These are phyloP conservation scores for Paradoxurus hermaphroditus DNA, from an alignment of 2,113 vertebrate genomes.

Conservation along the genomic window DNA sequence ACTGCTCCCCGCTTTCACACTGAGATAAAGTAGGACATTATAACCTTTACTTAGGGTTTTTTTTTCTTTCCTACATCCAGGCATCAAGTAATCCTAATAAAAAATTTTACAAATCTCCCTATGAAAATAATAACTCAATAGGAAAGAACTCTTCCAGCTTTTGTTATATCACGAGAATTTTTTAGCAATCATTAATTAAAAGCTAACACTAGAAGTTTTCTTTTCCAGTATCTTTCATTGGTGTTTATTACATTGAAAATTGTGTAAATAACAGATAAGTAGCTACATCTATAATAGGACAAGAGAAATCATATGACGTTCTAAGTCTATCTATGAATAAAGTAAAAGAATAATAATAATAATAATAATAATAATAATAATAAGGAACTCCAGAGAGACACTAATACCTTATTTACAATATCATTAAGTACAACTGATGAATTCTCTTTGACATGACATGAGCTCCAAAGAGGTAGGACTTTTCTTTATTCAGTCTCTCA, in stretches of 20 bases:
- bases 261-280: neutral
- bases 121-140: neutral
- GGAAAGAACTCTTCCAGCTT: neutral
- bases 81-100: neutral
- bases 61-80: neutral
- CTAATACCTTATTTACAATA: neutral
- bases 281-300: neutral
- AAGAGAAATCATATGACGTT: neutral
- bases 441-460: neutral
- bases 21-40: neutral
- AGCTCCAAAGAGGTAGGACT: neutral
- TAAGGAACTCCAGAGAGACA: neutral
- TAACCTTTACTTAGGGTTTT: neutral
- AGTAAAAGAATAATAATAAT: neutral
- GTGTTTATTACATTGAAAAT: neutral
- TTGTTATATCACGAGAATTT: neutral
- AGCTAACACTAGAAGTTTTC: neutral
- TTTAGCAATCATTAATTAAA: neutral
- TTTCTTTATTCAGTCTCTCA: neutral
- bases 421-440: neutral
- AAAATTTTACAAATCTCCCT: neutral
- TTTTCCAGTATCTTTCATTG: neutral
- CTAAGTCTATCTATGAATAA: neutral
- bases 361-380: neutral
- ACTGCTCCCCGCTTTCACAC: neutral